Evolutionary conservation across 1,140 invertebrate species (phyloP), one percentile per base, ranked within the genome.

Genomic region (Hycleus phaleratus): DNA sequence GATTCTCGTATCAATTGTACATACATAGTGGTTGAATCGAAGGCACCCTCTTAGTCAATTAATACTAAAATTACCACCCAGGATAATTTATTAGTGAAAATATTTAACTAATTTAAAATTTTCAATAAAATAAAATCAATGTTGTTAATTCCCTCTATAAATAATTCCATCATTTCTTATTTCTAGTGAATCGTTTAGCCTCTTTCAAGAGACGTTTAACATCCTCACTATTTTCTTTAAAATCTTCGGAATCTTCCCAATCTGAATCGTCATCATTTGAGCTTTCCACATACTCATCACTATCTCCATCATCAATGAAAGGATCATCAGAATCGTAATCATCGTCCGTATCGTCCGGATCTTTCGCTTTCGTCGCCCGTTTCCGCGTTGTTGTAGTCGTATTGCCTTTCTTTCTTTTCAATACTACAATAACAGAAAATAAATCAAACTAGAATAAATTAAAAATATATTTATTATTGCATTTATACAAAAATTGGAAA

Each of bases 321-420:
- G 52, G 52, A 47, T 55, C 52, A 25, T 55, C 52, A 38, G 26
- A 46, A 46, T 53, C 51, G 9, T 26, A 53, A 26, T 38, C 44
- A 32, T 55, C 44, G 8, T 55, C 11, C 24, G 7, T 8, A 39
- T 46, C 45, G n/a, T 24, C 52, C 5, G 26, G 24, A 47, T 46
- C 26, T 9, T 47, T 38, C 38, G 39, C 38, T 43, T 48, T 55
- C 2, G 18, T 47, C 6, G 11, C 4, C 6, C 44, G 3, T 55
- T 46, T 55, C n/a, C 18, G 44, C 45, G 26, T 39, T 42, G 11
- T n/a, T 42, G 9, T n/a, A 39, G 38, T 3, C 40, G 11, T 18
- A 1, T 2, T 18, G 18, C 1, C 18, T 18, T 18, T 18, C 40
- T 32, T 32, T 4, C 3, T 4, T 32, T 32, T 42, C 40, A 42